phyloP scores from a whole-genome alignment of 1,140 invertebrate species.

The Lordiphosa mommai region DNA sequence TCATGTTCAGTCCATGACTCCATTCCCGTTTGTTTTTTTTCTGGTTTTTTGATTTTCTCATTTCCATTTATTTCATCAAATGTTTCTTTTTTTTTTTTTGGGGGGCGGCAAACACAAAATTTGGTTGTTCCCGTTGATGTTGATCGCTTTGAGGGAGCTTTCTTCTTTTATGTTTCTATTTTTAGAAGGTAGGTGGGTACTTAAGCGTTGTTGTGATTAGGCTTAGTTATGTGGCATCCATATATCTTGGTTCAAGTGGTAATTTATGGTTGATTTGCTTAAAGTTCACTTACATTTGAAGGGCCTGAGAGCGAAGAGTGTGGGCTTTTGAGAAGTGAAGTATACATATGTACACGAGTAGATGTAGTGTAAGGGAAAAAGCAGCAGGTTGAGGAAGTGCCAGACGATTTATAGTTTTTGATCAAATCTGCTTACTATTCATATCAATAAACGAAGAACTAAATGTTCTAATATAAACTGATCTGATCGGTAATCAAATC shows the following conservation, averaged over 20 bases:
- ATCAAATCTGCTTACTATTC: too few species aligned
- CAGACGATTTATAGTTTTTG: background rate
- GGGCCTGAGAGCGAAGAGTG: background rate
- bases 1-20: conserved; percentile 18
- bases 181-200: background rate
- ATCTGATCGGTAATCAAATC: too few species aligned
- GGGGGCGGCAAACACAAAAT: conserved; percentile 10
- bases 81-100: conserved; percentile 6
- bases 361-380: too few species aligned
- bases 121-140: conserved; percentile 6
- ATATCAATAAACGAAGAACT: too few species aligned
- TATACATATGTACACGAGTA: background rate
- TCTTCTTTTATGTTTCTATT: conserved; percentile 14
- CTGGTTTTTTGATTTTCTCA: conserved; percentile 15
- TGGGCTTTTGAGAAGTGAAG: background rate
- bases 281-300: background rate
- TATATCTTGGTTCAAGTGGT: conserved; percentile 23
- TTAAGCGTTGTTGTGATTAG: conserved; percentile 23
- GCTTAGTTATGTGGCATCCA: conserved; percentile 1
- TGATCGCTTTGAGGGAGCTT: conserved; percentile 6
- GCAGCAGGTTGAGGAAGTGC: background rate
- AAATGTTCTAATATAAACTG: too few species aligned
- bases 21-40: conserved; percentile 14
- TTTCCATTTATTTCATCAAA: conserved; percentile 15
- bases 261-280: conserved; percentile 16